Base-by-base conservation (phyloP, 1,140 invertebrate species). In the Zelostemma sp. region DNA sequence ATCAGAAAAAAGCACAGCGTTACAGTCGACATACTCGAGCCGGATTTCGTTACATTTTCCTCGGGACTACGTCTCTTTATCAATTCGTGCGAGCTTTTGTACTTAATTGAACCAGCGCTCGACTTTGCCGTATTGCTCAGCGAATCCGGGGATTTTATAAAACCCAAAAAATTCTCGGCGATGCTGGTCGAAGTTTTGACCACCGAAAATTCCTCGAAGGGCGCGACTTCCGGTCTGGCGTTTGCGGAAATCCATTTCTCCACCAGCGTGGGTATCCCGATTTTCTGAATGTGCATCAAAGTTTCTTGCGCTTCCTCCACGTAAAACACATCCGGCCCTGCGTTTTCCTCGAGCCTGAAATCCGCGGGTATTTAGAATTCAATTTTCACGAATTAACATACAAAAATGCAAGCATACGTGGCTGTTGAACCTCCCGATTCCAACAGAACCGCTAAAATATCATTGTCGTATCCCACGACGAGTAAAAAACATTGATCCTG, bases 221-320 rank as follows among this genome's bases (percentile, higher is more conserved):
- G 45, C 33, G 77, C 72, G n/a, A 82, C 74, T 78, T 87, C 87
- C 1, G 86, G 87, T 17, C 86, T 85, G 1, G 88, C 85, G 75
- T 90, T 89, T 1, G 87, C 84, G 4, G 81, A 68, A 40, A 89
- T 85, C 88, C 89, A 90, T 61, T 90, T 89, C 35, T 87, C 86
- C 9, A 88, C 88, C 9, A 91, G 64, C 12, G 85, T 86, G 33
- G 89, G 83, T 4, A 91, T 86, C 18, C 90, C 90, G 46, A 90
- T 86, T 73, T 90, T 89, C 67, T 89, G 87, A n/a, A 92, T 85
- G 73, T 91, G 89, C 31, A 88, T 86, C 1, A 92, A 75, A 1
- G 90, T 91, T 48, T 90, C 90, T 75, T 91, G 89, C n/a, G 89
- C 90, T 80, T 91, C 90, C 80, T 91, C 89, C 0, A 92, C 88